These are phyloP conservation scores for Dendroctonus valens DNA, from an alignment of 1,140 invertebrate species.

Conservation along the genomic window DNA sequence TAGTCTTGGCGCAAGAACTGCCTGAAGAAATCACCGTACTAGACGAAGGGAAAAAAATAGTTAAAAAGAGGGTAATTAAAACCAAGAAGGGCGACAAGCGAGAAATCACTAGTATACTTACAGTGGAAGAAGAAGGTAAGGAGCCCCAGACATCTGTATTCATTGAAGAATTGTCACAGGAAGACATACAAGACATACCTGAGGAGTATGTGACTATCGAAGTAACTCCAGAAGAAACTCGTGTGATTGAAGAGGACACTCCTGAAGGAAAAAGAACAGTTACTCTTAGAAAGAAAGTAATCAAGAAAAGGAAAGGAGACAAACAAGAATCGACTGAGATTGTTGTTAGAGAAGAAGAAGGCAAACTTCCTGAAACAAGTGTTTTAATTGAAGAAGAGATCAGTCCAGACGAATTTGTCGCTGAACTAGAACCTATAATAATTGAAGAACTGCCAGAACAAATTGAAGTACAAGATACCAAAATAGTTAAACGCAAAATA, in stretches of 20 bases:
- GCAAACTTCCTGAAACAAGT: constrained; percentile 48
- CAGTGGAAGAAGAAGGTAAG: constrained; percentile 46
- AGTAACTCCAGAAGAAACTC: constrained; percentile 42
- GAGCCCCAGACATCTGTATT: constrained; percentile 47
- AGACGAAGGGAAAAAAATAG: constrained; percentile 40
- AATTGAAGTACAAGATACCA: constrained; percentile 36
- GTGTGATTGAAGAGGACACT: constrained; percentile 39
- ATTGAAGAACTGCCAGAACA: constrained; percentile 46
- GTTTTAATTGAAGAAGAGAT: constrained; percentile 47
- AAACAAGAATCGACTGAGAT: constrained; percentile 44
- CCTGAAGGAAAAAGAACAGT: constrained; percentile 42
- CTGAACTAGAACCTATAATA: constrained; percentile 23
- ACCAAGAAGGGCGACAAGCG: constrained; percentile 44
- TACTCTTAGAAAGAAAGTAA: constrained; percentile 48
- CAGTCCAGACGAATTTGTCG: constrained; percentile 40
- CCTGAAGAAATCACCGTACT: constrained; percentile 52
- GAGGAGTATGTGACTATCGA: constrained; percentile 36
- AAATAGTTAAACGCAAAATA: constrained; percentile 29
- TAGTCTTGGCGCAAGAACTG: constrained; percentile 49
- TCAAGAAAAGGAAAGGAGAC: constrained; percentile 47
- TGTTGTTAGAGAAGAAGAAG: constrained; percentile 46
- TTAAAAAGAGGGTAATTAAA: constrained; percentile 47
- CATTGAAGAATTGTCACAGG: constrained; percentile 36
- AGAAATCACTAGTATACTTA: constrained; percentile 44
- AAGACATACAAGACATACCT: constrained; percentile 17